These are phyloP conservation scores for Hozukius guyotensis DNA, from an alignment of 2,797 vertebrate species.

Conservation along the genomic window DNA sequence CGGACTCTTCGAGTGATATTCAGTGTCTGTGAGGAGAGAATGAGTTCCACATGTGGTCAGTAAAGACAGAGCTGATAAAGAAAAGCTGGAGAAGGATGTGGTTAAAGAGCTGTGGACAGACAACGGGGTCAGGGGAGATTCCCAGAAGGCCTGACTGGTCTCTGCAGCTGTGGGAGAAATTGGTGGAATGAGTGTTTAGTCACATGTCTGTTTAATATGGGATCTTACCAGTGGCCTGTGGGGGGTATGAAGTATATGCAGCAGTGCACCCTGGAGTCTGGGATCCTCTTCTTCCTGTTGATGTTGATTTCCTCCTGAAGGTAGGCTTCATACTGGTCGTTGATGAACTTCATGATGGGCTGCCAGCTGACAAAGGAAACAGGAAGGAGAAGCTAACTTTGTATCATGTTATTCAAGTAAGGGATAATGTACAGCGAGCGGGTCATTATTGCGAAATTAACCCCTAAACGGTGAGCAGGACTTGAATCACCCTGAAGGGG, in stretches of 20 bases:
- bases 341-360: constrained; percentile 99
- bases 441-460: no score
- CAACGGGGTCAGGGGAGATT: constrained; percentile 38
- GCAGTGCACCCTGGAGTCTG: constrained; percentile 95
- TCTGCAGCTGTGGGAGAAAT: constrained; percentile 43
- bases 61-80: constrained; percentile 9
- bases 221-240: constrained; percentile 94
- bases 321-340: constrained; percentile 96
- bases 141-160: constrained; percentile 42
- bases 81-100: constrained; percentile 15
- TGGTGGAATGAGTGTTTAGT: background rate
- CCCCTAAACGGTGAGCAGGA: no score
- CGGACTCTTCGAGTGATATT: constrained; percentile 44
- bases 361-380: constrained; percentile 87
- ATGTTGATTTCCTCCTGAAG: constrained; percentile 97
- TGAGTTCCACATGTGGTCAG: constrained; percentile 56
- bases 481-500: no score
- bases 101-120: constrained; percentile 47
- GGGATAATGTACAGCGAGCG: no score
- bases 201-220: background rate
- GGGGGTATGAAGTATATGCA: constrained; percentile 99
- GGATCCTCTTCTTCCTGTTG: constrained; percentile 95
- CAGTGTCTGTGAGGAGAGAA: constrained; percentile 38
- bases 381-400: background rate
- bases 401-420: background rate